Percentiles rank a stretch among this genome's conserved stretches.
Conservation (phyloP, 2,888 invertebrate genomes). For the Dichetophora obliterata region DNA sequence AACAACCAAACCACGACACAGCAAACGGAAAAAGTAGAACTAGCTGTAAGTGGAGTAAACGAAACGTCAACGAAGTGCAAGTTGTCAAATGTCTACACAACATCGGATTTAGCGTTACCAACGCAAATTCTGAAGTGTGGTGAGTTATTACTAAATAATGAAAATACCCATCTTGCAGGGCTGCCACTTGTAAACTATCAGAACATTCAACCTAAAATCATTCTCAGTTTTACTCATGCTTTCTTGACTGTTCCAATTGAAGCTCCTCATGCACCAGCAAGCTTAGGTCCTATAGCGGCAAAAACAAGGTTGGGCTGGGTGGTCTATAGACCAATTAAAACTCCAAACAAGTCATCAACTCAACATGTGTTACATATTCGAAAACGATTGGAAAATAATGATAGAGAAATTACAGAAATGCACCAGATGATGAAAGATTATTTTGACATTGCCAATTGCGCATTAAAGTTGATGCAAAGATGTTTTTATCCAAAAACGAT, state of each 20-base stretch:
- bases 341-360: not conserved
- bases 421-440: not conserved
- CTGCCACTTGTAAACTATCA: not conserved
- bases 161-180: not conserved
- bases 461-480: constrained; percentile 50
- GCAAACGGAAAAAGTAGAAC: not conserved
- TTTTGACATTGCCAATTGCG: constrained; percentile 25
- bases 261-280: not conserved
- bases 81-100: too few relatives aligned
- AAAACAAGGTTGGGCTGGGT: constrained; percentile 1
- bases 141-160: not conserved
- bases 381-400: not conserved
- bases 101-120: too few relatives aligned
- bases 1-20: not conserved
- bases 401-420: not conserved
- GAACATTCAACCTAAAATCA: not conserved
- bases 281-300: not conserved
- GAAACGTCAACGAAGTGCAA: not conserved
- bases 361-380: not conserved
- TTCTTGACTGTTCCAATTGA: too few relatives aligned
- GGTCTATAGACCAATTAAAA: not conserved
- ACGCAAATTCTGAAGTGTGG: not conserved
- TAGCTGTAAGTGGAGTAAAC: not conserved
- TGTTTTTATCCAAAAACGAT: not conserved
- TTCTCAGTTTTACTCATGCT: too few relatives aligned